Evolutionary conservation across 2,797 vertebrate species (phyloP), one percentile per base, ranked within the genome.

Genomic region (Anabacerthia variegaticeps): DNA sequence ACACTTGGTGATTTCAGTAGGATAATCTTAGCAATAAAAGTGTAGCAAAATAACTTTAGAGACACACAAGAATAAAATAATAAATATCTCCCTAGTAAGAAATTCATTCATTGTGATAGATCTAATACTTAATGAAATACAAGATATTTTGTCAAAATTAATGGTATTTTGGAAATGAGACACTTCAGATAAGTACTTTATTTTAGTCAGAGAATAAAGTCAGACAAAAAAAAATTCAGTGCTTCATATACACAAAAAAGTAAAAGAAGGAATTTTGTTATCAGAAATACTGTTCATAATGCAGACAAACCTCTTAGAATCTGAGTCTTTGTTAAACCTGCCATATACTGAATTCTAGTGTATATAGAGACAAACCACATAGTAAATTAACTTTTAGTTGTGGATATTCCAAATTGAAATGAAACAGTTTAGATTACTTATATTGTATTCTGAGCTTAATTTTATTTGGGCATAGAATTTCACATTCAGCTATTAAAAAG

Each of bases 161-260:
- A 43, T 67, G 9, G 1, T 28, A 28, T 80, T 84, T 84, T 13
- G 5, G n/a, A 62, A 87, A 78, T 22, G 0, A 28, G 4, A 36
- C 52, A 26, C 8, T 89, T 89, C 18, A 52, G 32, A n/a, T 19
- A 4, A 46, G 7, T 0, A 0, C 3, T 84, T 63, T 54, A 6
- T 63, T 37, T 55, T 39, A 39, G 14, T 19, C 24, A 61, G 32
- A 63, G 30, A 79, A 21, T 46, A 27, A 85, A 58, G n/a, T 88
- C 5, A 19, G 36, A 68, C 43, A 39, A 39, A 22, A 34, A 39
- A 1, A 9, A 17, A 28, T 24, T 23, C 15, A n/a, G 1, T 34
- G 43, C 39, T 74, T 27, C 3, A 34, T 17, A 34, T 24, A 39
- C 4, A 28, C 5, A 27, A 30, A 49, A 65, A 65, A n/a, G 9